These are phyloP conservation scores for Ochropleura leucogaster DNA, from an alignment of 2,888 invertebrate genomes.

Conservation along the genomic window DNA sequence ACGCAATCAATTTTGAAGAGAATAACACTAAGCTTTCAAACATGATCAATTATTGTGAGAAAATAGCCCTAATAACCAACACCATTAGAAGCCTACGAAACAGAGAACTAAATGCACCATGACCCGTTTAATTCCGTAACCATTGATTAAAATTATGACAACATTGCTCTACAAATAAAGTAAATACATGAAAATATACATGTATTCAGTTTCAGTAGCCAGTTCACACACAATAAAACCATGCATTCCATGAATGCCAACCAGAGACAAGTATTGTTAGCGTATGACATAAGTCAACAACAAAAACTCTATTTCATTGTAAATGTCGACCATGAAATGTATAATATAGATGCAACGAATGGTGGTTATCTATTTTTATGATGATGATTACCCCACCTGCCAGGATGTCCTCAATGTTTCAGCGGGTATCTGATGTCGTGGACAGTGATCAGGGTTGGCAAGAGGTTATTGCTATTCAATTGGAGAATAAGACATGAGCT, in stretches of 20 bases:
- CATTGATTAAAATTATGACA: conserved; percentile 24
- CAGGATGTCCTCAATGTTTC: conserved; percentile 78
- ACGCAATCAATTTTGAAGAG: neutral
- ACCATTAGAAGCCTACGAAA: neutral
- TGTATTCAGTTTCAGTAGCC: conserved; percentile 43
- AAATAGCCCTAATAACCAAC: too few species aligned
- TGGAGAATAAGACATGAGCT: neutral
- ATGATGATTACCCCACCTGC: conserved; percentile 72
- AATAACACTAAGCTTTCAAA: neutral
- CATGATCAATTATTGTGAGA: neutral
- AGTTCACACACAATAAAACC: conserved; percentile 18
- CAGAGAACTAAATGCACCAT: neutral
- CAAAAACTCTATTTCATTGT: conserved; percentile 43
- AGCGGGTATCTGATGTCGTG: conserved; percentile 68
- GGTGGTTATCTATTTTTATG: conserved; percentile 67
- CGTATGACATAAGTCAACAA: conserved; percentile 49
- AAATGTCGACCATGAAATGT: conserved; percentile 61
- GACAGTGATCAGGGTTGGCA: conserved; percentile 59
- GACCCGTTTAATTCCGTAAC: neutral
- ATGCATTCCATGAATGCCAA: conserved; percentile 17
- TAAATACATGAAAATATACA: neutral
- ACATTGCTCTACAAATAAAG: conserved; percentile 28
- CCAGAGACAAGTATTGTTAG: conserved; percentile 50
- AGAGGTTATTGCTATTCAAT: conserved; percentile 2
- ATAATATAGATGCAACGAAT: conserved; percentile 64